Conservation (phyloP, 2,113 vertebrate genomes). For the Cyphomyrus plagiostoma region DNA sequence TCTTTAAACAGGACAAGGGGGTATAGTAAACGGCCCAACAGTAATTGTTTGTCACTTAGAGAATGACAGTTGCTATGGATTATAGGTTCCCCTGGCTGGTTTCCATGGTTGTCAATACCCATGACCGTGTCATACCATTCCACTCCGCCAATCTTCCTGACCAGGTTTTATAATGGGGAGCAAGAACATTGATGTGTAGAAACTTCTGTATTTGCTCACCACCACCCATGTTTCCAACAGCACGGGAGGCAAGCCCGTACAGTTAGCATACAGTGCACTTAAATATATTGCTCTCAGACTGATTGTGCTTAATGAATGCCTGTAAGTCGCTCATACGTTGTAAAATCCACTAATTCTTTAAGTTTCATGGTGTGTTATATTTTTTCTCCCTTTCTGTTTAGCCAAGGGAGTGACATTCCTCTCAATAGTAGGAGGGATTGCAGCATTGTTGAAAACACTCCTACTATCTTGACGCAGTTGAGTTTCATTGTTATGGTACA, state of each 20-base stretch:
- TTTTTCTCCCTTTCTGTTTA: neutral
- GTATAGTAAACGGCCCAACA: neutral
- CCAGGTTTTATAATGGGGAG: neutral
- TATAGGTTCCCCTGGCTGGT: neutral
- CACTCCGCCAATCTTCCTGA: neutral
- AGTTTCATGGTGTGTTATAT: neutral
- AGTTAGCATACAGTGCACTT: neutral
- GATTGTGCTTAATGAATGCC: neutral
- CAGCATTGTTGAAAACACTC: neutral
- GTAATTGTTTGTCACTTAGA: neutral
- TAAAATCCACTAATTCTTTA: neutral
- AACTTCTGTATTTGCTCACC: neutral
- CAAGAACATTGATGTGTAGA: neutral
- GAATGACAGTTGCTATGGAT: neutral
- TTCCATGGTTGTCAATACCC: neutral
- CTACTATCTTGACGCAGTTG: neutral
- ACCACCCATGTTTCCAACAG: neutral
- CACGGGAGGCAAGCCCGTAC: neutral
- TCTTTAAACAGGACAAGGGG: no score
- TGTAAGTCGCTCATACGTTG: neutral
- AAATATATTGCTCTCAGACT: neutral
- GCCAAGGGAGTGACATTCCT: neutral
- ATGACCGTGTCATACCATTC: neutral
- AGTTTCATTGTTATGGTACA: neutral
- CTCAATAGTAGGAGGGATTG: neutral